Evolutionary conservation across 2,888 invertebrate species (phyloP).

Genomic region (Deroplatys truncata): DNA sequence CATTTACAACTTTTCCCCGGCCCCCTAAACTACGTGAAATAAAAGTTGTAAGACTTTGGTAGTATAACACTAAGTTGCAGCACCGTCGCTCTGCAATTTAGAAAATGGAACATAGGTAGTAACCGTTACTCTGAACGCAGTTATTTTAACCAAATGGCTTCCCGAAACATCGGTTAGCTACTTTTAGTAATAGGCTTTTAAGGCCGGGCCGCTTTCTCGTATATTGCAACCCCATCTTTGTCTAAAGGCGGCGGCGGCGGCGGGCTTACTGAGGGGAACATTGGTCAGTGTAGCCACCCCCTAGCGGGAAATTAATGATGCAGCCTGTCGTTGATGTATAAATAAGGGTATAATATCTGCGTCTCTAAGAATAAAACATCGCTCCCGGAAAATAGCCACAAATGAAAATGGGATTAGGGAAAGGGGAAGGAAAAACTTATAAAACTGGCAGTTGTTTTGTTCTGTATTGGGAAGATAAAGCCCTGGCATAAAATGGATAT

Average conservation of each 20-base stretch:
- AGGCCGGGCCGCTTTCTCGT: not conserved
- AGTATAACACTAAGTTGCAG: not conserved
- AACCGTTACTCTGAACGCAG: conserved; percentile 14
- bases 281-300: not conserved
- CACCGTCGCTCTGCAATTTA: conserved; percentile 5
- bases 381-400: not conserved
- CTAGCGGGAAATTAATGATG: no score
- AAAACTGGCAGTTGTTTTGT: not conserved
- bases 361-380: no score
- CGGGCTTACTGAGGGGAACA: not conserved
- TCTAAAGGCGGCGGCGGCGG: no score
- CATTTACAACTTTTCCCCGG: not conserved
- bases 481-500: not conserved
- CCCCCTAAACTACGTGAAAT: not conserved
- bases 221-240: not conserved
- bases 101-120: conserved; percentile 15
- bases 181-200: conserved; percentile 25
- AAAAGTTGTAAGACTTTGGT: not conserved
- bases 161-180: conserved; percentile 19
- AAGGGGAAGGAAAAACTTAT: not conserved
- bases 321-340: no score
- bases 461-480: not conserved
- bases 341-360: no score
- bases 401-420: not conserved
- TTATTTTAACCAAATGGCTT: conserved; percentile 22